These are phyloP conservation scores for Euspilapteryx auroguttella DNA, from an alignment of 2,888 invertebrate genomes.

Conservation along the genomic window DNA sequence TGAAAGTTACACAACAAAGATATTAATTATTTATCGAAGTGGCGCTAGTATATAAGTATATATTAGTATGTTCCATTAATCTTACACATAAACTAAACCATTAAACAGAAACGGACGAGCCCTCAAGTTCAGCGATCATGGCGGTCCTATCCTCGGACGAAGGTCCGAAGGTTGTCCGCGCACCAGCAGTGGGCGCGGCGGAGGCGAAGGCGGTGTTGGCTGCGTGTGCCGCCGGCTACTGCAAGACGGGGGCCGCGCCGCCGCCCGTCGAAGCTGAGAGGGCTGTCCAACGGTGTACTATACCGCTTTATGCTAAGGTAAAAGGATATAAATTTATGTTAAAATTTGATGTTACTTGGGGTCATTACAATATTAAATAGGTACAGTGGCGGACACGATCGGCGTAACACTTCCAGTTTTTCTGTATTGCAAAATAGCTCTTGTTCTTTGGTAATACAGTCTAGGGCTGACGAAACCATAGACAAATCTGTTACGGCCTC, in stretches of 20 bases:
- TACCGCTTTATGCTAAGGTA: slow-evolving; percentile 71
- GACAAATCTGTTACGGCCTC: too few species aligned
- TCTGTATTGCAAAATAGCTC: too few species aligned
- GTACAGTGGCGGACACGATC: too few species aligned
- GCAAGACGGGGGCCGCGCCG: slow-evolving; percentile 55
- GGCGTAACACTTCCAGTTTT: too few species aligned
- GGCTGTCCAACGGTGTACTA: slow-evolving; percentile 66
- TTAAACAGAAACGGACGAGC: slow-evolving; percentile 37
- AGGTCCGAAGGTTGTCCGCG: slow-evolving; percentile 39
- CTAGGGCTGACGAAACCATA: too few species aligned
- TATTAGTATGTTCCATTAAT: too few species aligned
- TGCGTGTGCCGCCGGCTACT: slow-evolving; percentile 42
- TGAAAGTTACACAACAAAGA: too few species aligned
- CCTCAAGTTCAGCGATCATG: slow-evolving; percentile 50
- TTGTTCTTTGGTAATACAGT: too few species aligned
- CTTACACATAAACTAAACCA: background rate
- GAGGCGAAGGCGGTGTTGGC: slow-evolving; percentile 38
- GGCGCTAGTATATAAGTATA: background rate
- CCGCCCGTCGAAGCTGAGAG: slow-evolving; percentile 64
- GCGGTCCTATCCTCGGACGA: slow-evolving; percentile 50
- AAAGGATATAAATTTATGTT: too few species aligned
- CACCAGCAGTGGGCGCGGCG: slow-evolving; percentile 39
- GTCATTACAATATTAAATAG: too few species aligned
- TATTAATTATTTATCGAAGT: background rate
- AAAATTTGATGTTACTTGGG: too few species aligned